Evolutionary conservation across 1,140 invertebrate species (phyloP).

Genomic region (Pantala flavescens): DNA sequence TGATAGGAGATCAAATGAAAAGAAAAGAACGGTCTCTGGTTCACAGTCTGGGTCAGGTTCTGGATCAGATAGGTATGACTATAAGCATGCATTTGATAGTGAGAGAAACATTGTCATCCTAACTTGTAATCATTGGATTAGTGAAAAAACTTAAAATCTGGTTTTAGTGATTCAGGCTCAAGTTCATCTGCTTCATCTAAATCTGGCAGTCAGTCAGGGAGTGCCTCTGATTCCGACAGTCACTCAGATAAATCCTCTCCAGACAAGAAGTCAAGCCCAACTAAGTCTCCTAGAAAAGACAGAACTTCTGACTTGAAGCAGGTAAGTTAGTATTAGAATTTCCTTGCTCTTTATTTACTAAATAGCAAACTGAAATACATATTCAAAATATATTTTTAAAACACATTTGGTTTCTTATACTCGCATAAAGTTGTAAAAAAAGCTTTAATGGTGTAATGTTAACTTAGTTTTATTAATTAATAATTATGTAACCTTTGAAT

Average conservation of each 20-base stretch:
- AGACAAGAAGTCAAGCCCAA: slow-evolving; percentile 13
- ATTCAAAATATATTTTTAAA: too few relatives aligned
- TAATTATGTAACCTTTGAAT: too few relatives aligned
- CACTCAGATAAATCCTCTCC: slow-evolving; percentile 17
- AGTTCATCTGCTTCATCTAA: slow-evolving; percentile 35
- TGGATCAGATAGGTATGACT: slow-evolving; percentile 45
- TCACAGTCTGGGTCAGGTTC: slow-evolving; percentile 44
- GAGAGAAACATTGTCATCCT: not conserved
- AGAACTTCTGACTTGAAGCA: slow-evolving; percentile 23
- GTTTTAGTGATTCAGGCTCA: slow-evolving; percentile 36
- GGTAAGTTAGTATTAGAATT: slow-evolving; percentile 17
- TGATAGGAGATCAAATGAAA: slow-evolving; percentile 30
- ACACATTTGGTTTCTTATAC: too few relatives aligned
- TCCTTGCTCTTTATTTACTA: too few relatives aligned
- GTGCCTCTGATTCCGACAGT: slow-evolving; percentile 22
- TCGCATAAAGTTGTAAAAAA: too few relatives aligned
- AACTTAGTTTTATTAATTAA: too few relatives aligned
- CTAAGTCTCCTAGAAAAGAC: not conserved
- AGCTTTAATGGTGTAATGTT: too few relatives aligned
- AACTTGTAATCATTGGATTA: too few relatives aligned
- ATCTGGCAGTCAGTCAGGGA: slow-evolving; percentile 28
- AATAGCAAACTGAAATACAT: too few relatives aligned
- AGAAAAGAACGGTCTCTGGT: slow-evolving; percentile 45
- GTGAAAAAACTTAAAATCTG: not conserved
- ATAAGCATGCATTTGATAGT: not conserved